phyloP scores from a whole-genome alignment of 2,113 vertebrate species.

The Alosa alosa region DNA sequence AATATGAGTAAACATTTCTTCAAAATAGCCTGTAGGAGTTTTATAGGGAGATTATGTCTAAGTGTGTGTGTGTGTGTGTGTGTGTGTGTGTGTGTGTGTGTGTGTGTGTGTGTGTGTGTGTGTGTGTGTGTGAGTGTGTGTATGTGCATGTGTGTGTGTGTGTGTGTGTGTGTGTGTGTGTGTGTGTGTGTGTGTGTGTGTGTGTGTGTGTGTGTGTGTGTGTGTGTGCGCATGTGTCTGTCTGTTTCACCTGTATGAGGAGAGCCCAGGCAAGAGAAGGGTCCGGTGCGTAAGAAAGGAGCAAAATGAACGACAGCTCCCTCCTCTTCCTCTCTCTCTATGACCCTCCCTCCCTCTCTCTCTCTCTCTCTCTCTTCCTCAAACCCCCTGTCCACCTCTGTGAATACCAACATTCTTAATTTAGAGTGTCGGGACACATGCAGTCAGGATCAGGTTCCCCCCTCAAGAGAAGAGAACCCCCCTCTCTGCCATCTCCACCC shows the following conservation, averaged over 20 bases:
- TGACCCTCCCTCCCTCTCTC: not conserved
- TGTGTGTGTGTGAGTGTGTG: constrained; percentile 1
- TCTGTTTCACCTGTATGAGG: constrained; percentile 1
- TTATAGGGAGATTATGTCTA: not conserved
- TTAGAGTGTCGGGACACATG: not conserved
- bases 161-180: not conserved
- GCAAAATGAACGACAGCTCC: not conserved
- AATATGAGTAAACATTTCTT: not conserved
- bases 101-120: not conserved
- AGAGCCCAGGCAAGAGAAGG: constrained; percentile 6
- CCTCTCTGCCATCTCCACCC: no score
- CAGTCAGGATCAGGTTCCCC: not conserved
- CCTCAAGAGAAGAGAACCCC: not conserved
- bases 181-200: not conserved
- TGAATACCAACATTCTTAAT: constrained; percentile 12
- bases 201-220: not conserved
- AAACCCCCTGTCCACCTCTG: not conserved
- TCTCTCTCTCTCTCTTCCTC: not conserved
- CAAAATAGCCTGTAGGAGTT: not conserved
- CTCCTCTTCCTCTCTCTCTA: not conserved
- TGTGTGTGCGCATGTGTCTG: not conserved
- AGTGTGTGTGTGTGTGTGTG: not conserved
- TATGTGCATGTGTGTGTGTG: not conserved
- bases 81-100: not conserved
- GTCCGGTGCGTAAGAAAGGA: not conserved